Conservation (phyloP, 2,113 vertebrate species). For the Seriola rivoliana region DNA sequence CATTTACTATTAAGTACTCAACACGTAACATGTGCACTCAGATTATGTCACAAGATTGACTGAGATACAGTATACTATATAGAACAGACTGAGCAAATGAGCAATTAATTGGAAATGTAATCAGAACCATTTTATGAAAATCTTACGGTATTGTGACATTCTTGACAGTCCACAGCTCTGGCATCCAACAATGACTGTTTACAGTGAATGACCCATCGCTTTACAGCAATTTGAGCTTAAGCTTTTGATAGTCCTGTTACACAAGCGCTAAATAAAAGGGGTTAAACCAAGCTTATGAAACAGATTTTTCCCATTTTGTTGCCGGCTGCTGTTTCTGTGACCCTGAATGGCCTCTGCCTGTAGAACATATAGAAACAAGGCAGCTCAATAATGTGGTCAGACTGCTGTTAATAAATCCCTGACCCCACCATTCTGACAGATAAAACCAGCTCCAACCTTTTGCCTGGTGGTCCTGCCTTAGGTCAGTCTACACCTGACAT, state of each 20-base stretch:
- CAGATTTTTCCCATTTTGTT: constrained; percentile 47
- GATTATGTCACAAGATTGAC: background rate
- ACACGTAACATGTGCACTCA: background rate
- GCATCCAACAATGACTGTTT: background rate
- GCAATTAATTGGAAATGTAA: background rate
- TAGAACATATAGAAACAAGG: constrained; percentile 36
- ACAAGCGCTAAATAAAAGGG: background rate
- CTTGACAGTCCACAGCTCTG: constrained; percentile 1
- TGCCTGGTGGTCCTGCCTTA: background rate
- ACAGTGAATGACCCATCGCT: background rate
- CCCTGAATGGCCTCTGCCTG: constrained; percentile 10
- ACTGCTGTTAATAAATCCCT: constrained; percentile 35
- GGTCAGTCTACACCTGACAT: background rate
- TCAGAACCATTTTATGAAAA: background rate
- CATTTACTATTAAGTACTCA: background rate
- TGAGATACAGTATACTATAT: background rate
- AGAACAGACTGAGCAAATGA: background rate
- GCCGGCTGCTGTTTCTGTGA: constrained; percentile 24
- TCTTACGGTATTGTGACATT: background rate
- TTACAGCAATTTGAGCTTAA: constrained; percentile 14
- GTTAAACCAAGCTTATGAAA: constrained; percentile 44
- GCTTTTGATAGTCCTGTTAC: constrained; percentile 18
- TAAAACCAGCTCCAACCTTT: constrained; percentile 4
- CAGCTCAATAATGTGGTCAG: constrained; percentile 19
- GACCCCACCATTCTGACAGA: constrained; percentile 8